phyloP scores from a whole-genome alignment of 2,113 vertebrate species.

The Gymnogyps californianus region DNA sequence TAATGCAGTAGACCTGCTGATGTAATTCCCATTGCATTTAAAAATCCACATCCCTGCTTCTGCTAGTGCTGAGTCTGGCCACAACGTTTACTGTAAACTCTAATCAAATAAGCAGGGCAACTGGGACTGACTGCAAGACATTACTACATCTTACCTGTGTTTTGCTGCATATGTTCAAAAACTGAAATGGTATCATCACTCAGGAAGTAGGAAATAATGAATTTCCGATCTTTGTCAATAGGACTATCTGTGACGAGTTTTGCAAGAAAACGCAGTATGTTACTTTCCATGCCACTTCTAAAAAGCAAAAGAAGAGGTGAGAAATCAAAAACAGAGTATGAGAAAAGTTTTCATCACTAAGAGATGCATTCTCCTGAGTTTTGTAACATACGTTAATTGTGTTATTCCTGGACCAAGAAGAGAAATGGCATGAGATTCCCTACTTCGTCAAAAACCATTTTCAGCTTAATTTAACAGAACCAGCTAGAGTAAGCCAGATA shows the following conservation, averaged over 20 bases:
- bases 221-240: slow-evolving; percentile 73
- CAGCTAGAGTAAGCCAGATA: background rate
- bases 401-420: background rate
- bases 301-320: background rate
- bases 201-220: slow-evolving; percentile 86
- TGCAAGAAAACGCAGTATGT: slow-evolving; percentile 79
- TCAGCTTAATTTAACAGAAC: slow-evolving; percentile 1
- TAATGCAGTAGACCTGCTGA: background rate
- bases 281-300: slow-evolving; percentile 79
- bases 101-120: background rate
- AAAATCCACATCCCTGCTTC: background rate
- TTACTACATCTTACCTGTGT: slow-evolving; percentile 79
- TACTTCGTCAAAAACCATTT: background rate
- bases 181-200: slow-evolving; percentile 84
- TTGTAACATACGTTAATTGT: background rate
- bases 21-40: background rate
- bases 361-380: background rate
- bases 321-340: background rate
- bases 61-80: background rate
- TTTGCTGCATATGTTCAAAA: slow-evolving; percentile 78
- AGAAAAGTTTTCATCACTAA: background rate
- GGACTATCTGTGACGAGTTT: slow-evolving; percentile 74
- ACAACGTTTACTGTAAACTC: background rate
- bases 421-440: background rate
- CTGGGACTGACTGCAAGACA: background rate